Conservation (phyloP, 2,113 vertebrate species). For the Phycodurus eques region DNA sequence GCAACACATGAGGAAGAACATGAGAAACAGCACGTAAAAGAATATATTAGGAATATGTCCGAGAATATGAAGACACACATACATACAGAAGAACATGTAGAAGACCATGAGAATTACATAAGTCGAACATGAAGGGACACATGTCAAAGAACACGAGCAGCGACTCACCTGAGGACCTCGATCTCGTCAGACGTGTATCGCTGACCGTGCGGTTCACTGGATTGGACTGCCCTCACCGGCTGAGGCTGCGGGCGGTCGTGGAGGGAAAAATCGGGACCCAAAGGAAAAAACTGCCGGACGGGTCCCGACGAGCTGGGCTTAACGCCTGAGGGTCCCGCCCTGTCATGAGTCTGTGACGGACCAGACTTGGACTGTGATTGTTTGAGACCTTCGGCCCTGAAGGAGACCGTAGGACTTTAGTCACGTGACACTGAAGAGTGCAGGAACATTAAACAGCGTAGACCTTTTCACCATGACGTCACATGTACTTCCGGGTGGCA, state of each 20-base stretch:
- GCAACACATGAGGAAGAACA: too few relatives aligned
- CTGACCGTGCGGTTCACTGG: constrained; percentile 85
- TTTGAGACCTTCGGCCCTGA: constrained; percentile 92
- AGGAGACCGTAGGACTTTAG: neutral
- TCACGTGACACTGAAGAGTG: neutral
- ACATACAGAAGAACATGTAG: neutral
- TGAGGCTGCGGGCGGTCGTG: constrained; percentile 84
- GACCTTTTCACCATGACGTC: too few relatives aligned
- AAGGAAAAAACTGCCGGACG: constrained; percentile 81
- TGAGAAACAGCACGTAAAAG: too few relatives aligned
- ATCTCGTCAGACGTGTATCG: constrained; percentile 93
- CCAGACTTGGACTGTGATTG: constrained; percentile 79
- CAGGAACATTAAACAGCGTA: neutral
- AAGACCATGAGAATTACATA: too few relatives aligned
- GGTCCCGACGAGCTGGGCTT: constrained; percentile 70
- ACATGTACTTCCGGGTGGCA: neutral
- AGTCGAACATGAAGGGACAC: neutral
- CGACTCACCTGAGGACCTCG: constrained; percentile 88
- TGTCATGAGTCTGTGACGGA: constrained; percentile 71
- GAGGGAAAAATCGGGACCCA: constrained; percentile 87
- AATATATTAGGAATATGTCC: too few relatives aligned
- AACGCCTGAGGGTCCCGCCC: constrained; percentile 47
- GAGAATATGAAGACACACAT: too few relatives aligned
- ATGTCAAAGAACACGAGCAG: neutral
- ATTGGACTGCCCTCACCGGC: constrained; percentile 80